phyloP scores from a whole-genome alignment of 2,797 vertebrate genomes.

The Miopithecus talapoin region DNA sequence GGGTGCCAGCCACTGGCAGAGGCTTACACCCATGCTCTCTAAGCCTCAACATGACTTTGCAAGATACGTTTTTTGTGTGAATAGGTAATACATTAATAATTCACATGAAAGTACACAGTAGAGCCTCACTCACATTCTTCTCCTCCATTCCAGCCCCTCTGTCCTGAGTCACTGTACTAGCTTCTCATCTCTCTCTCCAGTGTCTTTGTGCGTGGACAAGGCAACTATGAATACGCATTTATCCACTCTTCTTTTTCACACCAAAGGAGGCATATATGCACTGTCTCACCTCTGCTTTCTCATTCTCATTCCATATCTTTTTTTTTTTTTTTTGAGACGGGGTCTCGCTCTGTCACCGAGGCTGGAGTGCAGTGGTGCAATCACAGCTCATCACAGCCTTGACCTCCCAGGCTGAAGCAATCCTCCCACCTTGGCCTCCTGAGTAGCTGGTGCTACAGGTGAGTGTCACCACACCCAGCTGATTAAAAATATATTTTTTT shows the following conservation, averaged over 20 bases:
- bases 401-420: background rate
- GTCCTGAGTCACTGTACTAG: background rate
- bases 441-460: background rate
- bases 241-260: accelerated
- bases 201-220: accelerated
- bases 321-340: background rate
- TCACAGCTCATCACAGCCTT: background rate
- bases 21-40: background rate
- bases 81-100: accelerated
- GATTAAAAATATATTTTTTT: background rate
- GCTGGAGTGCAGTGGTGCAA: background rate
- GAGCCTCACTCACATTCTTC: background rate
- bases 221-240: accelerated
- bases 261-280: background rate
- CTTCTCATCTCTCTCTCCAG: background rate
- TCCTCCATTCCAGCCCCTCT: background rate
- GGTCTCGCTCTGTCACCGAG: background rate
- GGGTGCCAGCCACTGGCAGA: background rate
- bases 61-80: background rate
- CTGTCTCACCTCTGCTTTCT: background rate
- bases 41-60: accelerated
- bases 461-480: background rate
- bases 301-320: background rate
- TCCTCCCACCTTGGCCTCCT: background rate
- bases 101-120: accelerated